A percentile compares a stretch with the other conserved stretches of the same genome.
Evolutionary conservation across 2,797 vertebrate genomes (phyloP).

Genomic region (Aselliscus stoliczkanus): DNA sequence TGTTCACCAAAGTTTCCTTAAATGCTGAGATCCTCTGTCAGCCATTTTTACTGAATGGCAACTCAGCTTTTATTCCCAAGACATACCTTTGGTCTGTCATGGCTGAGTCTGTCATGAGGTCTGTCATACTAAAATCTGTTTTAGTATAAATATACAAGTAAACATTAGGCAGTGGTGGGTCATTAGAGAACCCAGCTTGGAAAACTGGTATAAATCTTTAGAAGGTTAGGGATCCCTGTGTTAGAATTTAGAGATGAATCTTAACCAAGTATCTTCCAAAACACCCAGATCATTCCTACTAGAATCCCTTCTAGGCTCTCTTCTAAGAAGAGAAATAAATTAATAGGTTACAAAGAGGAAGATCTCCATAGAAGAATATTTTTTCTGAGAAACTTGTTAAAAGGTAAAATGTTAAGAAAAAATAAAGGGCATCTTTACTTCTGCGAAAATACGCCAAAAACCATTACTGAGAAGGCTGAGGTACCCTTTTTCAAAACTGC

Average conservation of each 20-base stretch:
- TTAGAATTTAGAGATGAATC: constrained; percentile 45
- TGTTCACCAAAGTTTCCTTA: background rate
- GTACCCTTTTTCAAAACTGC: constrained; percentile 76
- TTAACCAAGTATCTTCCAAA: constrained; percentile 37
- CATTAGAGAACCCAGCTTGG: constrained; percentile 51
- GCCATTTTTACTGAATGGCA: background rate
- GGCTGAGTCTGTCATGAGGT: background rate
- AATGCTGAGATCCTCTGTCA: background rate
- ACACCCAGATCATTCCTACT: constrained; percentile 48
- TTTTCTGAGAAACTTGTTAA: constrained; percentile 68
- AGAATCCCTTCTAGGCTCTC: constrained; percentile 52
- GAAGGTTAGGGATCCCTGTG: constrained; percentile 19
- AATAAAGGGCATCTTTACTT: constrained; percentile 79
- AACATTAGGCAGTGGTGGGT: constrained; percentile 23
- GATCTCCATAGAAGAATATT: constrained; percentile 70
- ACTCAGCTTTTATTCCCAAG: background rate
- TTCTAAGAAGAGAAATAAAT: constrained; percentile 57
- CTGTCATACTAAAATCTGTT: background rate
- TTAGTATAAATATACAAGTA: background rate
- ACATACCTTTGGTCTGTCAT: background rate
- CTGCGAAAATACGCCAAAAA: constrained; percentile 79
- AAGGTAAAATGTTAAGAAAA: constrained; percentile 80
- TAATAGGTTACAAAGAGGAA: constrained; percentile 52
- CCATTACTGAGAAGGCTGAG: constrained; percentile 77
- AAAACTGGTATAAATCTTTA: constrained; percentile 25